phyloP scores from a whole-genome alignment of 2,888 invertebrate genomes.

The Sthenelais limicola region DNA sequence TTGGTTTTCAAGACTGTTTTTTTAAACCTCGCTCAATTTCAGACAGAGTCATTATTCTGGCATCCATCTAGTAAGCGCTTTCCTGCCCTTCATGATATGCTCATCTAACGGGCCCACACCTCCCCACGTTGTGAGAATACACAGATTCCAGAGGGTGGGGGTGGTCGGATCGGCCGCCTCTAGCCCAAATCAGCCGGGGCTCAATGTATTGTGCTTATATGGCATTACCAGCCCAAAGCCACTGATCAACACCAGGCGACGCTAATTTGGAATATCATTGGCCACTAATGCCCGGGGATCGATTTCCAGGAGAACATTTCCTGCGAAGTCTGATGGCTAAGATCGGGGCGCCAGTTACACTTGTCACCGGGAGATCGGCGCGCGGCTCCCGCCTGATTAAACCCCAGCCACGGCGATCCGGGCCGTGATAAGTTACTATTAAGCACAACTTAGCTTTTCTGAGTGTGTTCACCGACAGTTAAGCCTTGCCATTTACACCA shows the following conservation, averaged over 20 bases:
- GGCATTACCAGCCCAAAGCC: background rate
- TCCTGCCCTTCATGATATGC: too few species aligned
- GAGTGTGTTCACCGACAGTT: too few species aligned
- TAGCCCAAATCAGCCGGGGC: constrained; percentile 5
- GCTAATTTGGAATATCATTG: constrained; percentile 37
- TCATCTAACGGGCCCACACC: too few species aligned
- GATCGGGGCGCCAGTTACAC: constrained; percentile 25
- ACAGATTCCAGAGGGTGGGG: background rate
- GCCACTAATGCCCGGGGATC: background rate
- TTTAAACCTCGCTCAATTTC: too few species aligned
- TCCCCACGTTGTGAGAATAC: too few species aligned
- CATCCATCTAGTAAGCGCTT: too few species aligned
- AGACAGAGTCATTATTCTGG: too few species aligned
- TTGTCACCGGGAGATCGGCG: constrained; percentile 23
- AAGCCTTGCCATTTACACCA: constrained; percentile 33
- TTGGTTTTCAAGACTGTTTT: too few species aligned
- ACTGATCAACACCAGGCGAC: background rate
- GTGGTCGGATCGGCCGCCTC: constrained; percentile 5
- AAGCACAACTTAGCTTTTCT: background rate
- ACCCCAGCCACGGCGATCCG: too few species aligned
- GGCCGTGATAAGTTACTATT: constrained; percentile 30
- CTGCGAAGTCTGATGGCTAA: too few species aligned
- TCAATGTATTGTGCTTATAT: constrained; percentile 14
- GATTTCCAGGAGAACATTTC: too few species aligned
- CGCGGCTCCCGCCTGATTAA: constrained; percentile 8